Base-by-base conservation (phyloP, 2,797 vertebrate species). In the Girardinus metallicus region DNA sequence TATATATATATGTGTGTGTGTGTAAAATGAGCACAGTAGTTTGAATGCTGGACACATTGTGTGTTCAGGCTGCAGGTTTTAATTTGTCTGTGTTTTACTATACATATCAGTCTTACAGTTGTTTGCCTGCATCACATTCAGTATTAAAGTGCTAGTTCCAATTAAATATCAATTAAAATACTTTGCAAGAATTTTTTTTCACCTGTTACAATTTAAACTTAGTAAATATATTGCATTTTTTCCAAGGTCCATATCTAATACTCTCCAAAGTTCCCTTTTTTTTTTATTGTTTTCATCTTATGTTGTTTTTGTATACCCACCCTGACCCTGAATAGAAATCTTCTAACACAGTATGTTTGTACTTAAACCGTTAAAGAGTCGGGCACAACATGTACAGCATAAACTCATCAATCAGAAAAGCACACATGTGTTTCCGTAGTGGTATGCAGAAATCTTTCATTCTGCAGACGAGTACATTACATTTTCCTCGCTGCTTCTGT, bases 381-480 rank as follows among this genome's bases (percentile, higher is more conserved):
- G 44, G 53, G 36, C 62, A 73, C 62, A 73, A 76, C 49, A 57
- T 73, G 64, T 73, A 62, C 26, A 76, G 66, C 80, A 68, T 46
- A 5, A 66, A 84, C 70, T 66, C 80, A 83, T 85, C 57, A 77
- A 41, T 46, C 23, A 73, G 71, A 80, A 82, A 82, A 82, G 43
- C 51, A 73, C 15, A 29, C 53, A 51, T 44, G 34, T 18, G 47
- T 43, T 34, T 34, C 21, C 51, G 80, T 73, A 62, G 46, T 36
- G 43, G 55, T 41, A 53, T 8, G 75, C 70, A 79, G 53, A 70
- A 9, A n/a, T 60, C 29, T 66, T 77, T 84, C 51, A 66, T 71
- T 79, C 73, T 81, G 74, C 77, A 83, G 77, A 81, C 81, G 82
- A 49, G 79, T 85, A 73, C 60, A 72, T 84, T 82, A 44, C 77